These are phyloP conservation scores for Macquaria australasica DNA, from an alignment of 2,113 vertebrate genomes.

Conservation along the genomic window DNA sequence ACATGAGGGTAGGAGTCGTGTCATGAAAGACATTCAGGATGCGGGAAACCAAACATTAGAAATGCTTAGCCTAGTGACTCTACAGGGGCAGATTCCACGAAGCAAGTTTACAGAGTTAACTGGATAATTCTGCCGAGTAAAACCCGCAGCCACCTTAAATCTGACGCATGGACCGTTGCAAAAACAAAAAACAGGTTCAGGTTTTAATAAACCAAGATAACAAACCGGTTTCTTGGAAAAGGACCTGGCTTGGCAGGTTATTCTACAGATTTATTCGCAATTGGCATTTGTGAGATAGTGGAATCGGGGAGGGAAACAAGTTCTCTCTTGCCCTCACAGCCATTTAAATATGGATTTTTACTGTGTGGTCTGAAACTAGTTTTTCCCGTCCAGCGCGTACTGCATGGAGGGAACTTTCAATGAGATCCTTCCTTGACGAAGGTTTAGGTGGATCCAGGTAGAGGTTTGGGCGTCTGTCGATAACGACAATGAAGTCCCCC, in stretches of 20 bases:
- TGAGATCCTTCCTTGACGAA: not conserved
- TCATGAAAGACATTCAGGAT: not conserved
- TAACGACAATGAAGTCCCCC: not conserved
- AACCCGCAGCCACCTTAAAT: not conserved
- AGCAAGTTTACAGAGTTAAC: not conserved
- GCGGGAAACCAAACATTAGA: not conserved
- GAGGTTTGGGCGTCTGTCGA: not conserved
- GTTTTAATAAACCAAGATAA: not conserved
- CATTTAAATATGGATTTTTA: not conserved
- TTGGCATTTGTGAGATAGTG: not conserved
- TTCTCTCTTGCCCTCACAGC: not conserved
- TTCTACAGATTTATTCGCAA: not conserved
- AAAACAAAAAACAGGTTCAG: not conserved
- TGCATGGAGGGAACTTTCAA: not conserved
- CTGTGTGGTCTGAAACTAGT: not conserved
- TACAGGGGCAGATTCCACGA: not conserved
- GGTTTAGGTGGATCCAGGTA: not conserved
- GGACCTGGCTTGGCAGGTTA: slow-evolving; percentile 7
- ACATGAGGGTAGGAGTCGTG: not conserved
- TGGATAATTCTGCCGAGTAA: not conserved
- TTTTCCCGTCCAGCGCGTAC: not conserved
- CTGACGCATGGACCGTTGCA: not conserved
- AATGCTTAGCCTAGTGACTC: not conserved
- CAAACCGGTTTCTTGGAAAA: not conserved
- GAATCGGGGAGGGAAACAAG: slow-evolving; percentile 1